phyloP scores from a whole-genome alignment of 2,797 vertebrate genomes.

The Poeciliopsis gracilis region DNA sequence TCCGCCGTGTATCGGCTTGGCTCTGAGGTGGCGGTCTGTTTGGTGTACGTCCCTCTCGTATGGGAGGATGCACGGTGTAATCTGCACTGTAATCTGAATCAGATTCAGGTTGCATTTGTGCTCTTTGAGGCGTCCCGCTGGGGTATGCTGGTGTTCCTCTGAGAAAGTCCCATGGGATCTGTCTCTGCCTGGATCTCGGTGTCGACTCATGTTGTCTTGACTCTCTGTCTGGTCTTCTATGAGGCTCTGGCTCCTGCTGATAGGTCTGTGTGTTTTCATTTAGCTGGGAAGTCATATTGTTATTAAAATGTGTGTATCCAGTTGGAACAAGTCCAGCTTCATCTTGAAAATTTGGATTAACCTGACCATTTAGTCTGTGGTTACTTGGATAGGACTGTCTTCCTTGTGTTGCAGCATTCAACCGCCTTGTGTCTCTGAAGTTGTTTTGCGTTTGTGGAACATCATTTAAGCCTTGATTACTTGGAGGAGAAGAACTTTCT shows the following conservation, averaged over 20 bases:
- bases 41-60: constrained; percentile 19
- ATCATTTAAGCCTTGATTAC: constrained; percentile 21
- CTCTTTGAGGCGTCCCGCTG: constrained; percentile 20
- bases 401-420: constrained; percentile 45
- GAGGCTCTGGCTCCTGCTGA: constrained; percentile 31
- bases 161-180: constrained; percentile 75
- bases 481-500: constrained; percentile 23
- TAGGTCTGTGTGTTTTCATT: constrained; percentile 66
- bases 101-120: constrained; percentile 15
- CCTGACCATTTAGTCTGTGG: constrained; percentile 4
- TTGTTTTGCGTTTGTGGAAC: constrained; percentile 28
- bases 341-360: constrained; percentile 13
- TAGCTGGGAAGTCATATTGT: constrained; percentile 28
- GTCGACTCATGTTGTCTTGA: neutral
- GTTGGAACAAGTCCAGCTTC: constrained; percentile 60
- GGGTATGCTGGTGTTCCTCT: constrained; percentile 80
- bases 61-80: constrained; percentile 47
- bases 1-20: constrained; percentile 18
- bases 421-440: constrained; percentile 12
- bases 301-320: constrained; percentile 62
- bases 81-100: constrained; percentile 46
- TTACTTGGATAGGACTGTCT: constrained; percentile 20
- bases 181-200: constrained; percentile 29
- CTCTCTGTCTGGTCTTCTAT: constrained; percentile 27
- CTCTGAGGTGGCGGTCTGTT: constrained; percentile 31